Percentiles rank a stretch among this genome's conserved stretches.
phyloP scores from a whole-genome alignment of 2,888 invertebrate genomes.

The Epistrophe eligans region DNA sequence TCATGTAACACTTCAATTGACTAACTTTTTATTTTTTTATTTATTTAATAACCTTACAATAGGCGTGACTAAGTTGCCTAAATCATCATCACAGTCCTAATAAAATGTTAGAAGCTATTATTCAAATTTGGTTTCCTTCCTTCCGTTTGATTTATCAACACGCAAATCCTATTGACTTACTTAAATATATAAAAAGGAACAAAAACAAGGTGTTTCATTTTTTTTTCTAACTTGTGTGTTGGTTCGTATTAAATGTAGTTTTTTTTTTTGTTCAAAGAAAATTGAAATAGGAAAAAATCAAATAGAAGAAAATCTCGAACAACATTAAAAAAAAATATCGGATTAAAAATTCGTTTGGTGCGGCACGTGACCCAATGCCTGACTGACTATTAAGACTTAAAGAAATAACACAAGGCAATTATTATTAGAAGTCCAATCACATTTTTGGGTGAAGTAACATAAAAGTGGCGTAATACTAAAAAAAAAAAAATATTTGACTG shows the following conservation, averaged over 20 bases:
- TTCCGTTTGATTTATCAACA: slow-evolving; percentile 32
- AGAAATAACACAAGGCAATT: slow-evolving; percentile 5
- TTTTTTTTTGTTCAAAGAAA: background rate
- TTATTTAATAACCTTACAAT: slow-evolving; percentile 41
- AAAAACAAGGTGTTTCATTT: slow-evolving; percentile 4
- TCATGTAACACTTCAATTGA: slow-evolving; percentile 38
- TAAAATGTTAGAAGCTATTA: slow-evolving; percentile 42
- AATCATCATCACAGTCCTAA: slow-evolving; percentile 34
- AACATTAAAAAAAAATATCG: background rate
- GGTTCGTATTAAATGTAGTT: background rate
- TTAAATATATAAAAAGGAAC: too few relatives aligned
- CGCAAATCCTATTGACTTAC: slow-evolving; percentile 26
- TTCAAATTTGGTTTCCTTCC: slow-evolving; percentile 46
- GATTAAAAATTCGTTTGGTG: slow-evolving; percentile 34
- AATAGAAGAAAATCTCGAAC: slow-evolving; percentile 21
- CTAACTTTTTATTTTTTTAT: background rate
- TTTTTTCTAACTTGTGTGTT: background rate
- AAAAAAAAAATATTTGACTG: slow-evolving; percentile 45
- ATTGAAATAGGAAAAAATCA: slow-evolving; percentile 40
- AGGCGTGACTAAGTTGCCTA: slow-evolving; percentile 40
- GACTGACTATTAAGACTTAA: slow-evolving; percentile 24
- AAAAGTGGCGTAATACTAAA: slow-evolving; percentile 37
- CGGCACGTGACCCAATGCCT: slow-evolving; percentile 66
- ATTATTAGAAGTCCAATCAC: slow-evolving; percentile 50
- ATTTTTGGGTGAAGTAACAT: slow-evolving; percentile 59